Percentiles rank a stretch among this genome's conserved stretches.
phyloP scores from a whole-genome alignment of 2,888 invertebrate genomes.

The Nudaria mundana region DNA sequence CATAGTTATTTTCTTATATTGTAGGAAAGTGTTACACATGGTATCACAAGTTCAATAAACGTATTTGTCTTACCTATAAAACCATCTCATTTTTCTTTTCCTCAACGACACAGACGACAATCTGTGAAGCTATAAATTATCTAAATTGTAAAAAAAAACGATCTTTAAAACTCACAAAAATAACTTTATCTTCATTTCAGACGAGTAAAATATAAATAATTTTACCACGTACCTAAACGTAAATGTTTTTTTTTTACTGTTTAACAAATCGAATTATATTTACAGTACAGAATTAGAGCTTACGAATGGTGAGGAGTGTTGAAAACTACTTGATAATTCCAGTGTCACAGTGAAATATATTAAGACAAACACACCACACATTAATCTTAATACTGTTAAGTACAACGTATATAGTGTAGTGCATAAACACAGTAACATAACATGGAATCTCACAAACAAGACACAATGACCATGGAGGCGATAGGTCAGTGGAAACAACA shows the following conservation, averaged over 20 bases:
- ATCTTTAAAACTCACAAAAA: too few relatives aligned
- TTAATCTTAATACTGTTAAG: slow-evolving; percentile 22
- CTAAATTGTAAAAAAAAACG: not conserved
- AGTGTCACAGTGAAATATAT: slow-evolving; percentile 29
- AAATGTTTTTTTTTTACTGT: too few relatives aligned
- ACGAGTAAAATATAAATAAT: too few relatives aligned
- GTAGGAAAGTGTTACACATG: slow-evolving; percentile 7
- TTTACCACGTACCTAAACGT: too few relatives aligned
- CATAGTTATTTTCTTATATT: slow-evolving; percentile 12
- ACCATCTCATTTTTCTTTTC: not conserved
- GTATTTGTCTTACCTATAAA: slow-evolving; percentile 26
- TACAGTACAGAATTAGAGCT: too few relatives aligned
- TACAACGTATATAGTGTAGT: too few relatives aligned
- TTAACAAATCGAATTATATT: slow-evolving; percentile 27
- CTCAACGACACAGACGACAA: not conserved
- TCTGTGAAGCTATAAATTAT: not conserved
- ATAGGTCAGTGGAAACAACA: slow-evolving; percentile 66
- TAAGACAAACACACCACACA: slow-evolving; percentile 11
- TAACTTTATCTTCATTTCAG: too few relatives aligned
- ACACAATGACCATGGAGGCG: slow-evolving; percentile 65
- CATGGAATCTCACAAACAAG: slow-evolving; percentile 61
- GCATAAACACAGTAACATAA: slow-evolving; percentile 41
- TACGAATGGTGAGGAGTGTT: slow-evolving; percentile 25
- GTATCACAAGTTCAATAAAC: slow-evolving; percentile 35
- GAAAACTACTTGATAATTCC: slow-evolving; percentile 14